phyloP scores from a whole-genome alignment of 2,888 invertebrate genomes.

The Cryptus viduatorius region DNA sequence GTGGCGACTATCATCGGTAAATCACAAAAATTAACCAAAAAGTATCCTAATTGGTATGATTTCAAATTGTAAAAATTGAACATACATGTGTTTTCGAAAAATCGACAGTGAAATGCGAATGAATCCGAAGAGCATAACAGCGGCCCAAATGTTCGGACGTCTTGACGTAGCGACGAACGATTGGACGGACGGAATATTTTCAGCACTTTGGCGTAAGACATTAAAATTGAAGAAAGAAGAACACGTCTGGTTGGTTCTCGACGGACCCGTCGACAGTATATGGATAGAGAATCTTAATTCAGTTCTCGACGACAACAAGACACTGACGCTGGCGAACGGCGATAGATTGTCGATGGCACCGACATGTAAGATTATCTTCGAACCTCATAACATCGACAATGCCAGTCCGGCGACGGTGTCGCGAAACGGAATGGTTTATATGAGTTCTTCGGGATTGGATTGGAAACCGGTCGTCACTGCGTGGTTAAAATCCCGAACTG shows the following conservation, averaged over 20 bases:
- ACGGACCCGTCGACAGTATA: constrained; percentile 98
- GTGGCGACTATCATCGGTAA: constrained; percentile 93
- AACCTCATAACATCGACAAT: constrained; percentile 98
- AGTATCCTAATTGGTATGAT: background rate
- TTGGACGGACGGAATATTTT: constrained; percentile 99
- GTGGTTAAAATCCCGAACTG: constrained; percentile 91
- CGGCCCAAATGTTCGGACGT: constrained; percentile 98
- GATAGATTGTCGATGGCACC: constrained; percentile 98
- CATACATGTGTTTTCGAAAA: background rate
- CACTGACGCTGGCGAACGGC: constrained; percentile 97
- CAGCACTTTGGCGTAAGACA: constrained; percentile 98
- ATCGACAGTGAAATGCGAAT: constrained; percentile 94
- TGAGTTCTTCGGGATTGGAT: constrained; percentile 98
- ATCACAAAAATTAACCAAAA: constrained; percentile 49
- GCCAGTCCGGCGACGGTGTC: constrained; percentile 99
- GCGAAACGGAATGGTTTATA: constrained; percentile 96
- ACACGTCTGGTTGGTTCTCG: constrained; percentile 96
- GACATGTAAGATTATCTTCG: constrained; percentile 97
- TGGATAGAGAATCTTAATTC: constrained; percentile 99
- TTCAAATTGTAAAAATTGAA: background rate
- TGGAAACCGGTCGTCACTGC: constrained; percentile 96
- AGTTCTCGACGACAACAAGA: constrained; percentile 98
- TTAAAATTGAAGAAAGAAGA: constrained; percentile 95
- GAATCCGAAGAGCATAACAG: constrained; percentile 99
- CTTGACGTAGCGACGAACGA: constrained; percentile 98